A percentile compares a stretch with the other conserved stretches of the same genome.
Conservation (phyloP, 2,888 invertebrate genomes). For the Selenia dentaria region DNA sequence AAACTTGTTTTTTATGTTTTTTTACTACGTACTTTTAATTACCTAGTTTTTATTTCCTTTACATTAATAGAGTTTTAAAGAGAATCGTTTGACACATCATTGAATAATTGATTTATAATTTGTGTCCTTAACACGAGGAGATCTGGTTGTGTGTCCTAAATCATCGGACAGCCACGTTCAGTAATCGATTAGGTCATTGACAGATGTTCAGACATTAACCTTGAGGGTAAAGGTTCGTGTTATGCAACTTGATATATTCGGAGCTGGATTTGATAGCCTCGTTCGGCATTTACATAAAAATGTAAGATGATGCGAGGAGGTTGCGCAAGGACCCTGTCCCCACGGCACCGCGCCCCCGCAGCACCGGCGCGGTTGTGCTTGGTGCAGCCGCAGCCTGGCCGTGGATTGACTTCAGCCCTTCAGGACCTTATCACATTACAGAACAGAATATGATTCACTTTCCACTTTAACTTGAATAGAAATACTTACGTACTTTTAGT, state of each 20-base stretch:
- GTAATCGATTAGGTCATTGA: slow-evolving; percentile 24
- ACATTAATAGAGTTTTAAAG: not conserved
- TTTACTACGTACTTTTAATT: not conserved
- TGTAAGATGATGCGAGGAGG: slow-evolving; percentile 22
- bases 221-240: slow-evolving; percentile 22
- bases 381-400: slow-evolving; percentile 3
- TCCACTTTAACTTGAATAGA: no score
- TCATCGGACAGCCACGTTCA: not conserved
- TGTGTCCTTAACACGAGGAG: slow-evolving; percentile 3
- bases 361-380: slow-evolving; percentile 23
- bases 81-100: no score
- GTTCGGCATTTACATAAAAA: slow-evolving; percentile 33
- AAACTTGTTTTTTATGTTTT: slow-evolving; percentile 12
- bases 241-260: slow-evolving; percentile 26
- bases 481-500: no score
- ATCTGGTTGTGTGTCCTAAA: slow-evolving; percentile 9
- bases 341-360: no score
- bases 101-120: no score
- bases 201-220: slow-evolving; percentile 24
- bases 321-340: slow-evolving; percentile 25
- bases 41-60: not conserved
- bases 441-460: no score
- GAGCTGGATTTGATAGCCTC: slow-evolving; percentile 28
- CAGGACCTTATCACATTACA: no score
- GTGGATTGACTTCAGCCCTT: not conserved